Conservation (phyloP, 2,888 invertebrate genomes). For the Leptarthrus brevirostris region DNA sequence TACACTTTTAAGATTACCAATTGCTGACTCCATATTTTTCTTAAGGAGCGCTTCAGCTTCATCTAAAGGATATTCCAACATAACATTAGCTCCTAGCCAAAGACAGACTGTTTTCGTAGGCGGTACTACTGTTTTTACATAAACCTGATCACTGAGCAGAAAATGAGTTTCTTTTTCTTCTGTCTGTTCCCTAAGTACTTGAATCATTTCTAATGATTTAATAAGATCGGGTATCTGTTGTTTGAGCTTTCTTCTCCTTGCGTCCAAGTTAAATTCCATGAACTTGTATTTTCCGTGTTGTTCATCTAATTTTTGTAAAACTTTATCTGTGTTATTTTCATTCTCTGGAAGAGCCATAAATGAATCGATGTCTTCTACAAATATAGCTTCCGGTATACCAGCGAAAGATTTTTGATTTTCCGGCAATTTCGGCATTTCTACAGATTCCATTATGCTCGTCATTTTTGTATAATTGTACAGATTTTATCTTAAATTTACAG, state of each 20-base stretch:
- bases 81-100: constrained; percentile 93
- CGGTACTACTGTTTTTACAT: constrained; percentile 83
- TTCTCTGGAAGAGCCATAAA: constrained; percentile 90
- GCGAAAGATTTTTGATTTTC: constrained; percentile 73
- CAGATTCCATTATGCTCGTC: constrained; percentile 63
- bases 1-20: constrained; percentile 83
- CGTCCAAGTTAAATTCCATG: constrained; percentile 92
- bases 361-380: constrained; percentile 96
- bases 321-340: constrained; percentile 84
- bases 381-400: constrained; percentile 88
- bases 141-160: constrained; percentile 92
- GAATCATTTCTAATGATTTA: constrained; percentile 90
- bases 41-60: constrained; percentile 88
- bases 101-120: constrained; percentile 90
- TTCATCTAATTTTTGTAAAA: constrained; percentile 88
- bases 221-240: constrained; percentile 95
- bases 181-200: constrained; percentile 84
- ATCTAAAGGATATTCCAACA: constrained; percentile 93
- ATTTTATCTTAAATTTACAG: background rate
- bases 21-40: constrained; percentile 86
- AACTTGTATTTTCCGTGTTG: constrained; percentile 96
- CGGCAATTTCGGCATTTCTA: constrained; percentile 66
- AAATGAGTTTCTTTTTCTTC: constrained; percentile 86
- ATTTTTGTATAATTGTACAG: constrained; percentile 56
- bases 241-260: constrained; percentile 86